Conservation (phyloP, 1,140 invertebrate species). For the Drosophila paulistorum region DNA sequence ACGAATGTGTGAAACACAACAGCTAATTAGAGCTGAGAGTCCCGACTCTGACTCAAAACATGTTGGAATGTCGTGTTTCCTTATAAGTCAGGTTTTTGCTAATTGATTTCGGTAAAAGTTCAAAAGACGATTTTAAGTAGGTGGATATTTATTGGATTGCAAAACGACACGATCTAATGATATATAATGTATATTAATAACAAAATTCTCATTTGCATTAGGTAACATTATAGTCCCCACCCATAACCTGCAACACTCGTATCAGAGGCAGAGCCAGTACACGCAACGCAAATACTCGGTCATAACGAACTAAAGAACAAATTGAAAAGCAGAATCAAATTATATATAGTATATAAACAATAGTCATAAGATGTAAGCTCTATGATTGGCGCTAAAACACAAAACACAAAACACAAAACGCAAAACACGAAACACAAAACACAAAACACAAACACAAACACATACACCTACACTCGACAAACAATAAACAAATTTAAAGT, state of each 20-base stretch:
- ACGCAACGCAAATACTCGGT: constrained; percentile 82
- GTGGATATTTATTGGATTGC: constrained; percentile 42
- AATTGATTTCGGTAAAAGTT: constrained; percentile 64
- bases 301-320: constrained; percentile 68
- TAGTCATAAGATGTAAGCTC: constrained; percentile 79
- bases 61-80: constrained; percentile 60
- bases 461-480: neutral
- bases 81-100: constrained; percentile 51
- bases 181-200: constrained; percentile 59
- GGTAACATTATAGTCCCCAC: constrained; percentile 79
- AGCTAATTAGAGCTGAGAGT: constrained; percentile 62
- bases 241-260: constrained; percentile 79
- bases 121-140: constrained; percentile 46
- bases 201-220: constrained; percentile 71
- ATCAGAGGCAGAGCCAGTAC: constrained; percentile 82
- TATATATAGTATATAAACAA: constrained; percentile 31
- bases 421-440: neutral
- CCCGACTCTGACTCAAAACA: constrained; percentile 17
- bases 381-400: constrained; percentile 41
- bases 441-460: neutral
- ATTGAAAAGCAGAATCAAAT: constrained; percentile 29
- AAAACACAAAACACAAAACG: no score
- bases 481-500: constrained; percentile 59
- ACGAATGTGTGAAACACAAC: constrained; percentile 73
- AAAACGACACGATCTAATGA: constrained; percentile 33